Base-by-base conservation (phyloP, 2,113 vertebrate genomes). In the Danionella cerebrum region DNA sequence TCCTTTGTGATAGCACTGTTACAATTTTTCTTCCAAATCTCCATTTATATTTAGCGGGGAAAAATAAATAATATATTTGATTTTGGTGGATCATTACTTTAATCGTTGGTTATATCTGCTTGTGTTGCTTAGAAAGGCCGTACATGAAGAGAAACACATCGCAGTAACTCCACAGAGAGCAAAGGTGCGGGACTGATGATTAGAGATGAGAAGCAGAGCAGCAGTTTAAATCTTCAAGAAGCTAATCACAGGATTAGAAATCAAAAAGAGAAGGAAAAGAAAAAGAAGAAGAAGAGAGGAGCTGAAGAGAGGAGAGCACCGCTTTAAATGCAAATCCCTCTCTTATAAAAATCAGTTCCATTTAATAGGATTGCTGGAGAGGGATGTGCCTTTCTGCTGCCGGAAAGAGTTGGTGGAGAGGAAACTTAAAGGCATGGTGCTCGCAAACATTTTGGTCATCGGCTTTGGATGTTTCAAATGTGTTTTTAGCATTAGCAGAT, bases 241-340 rank as follows among this genome's bases (percentile, higher is more conserved):
- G 69, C 65, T 72, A 76, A 76, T 76, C 73, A 59, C 44, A 29
- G 62, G 72, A 65, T 69, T 71, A 63, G 31, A 33, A 36, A 16
- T 18, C 60, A n/a, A 29, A 35, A 50, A 42, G 53, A 45, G 59
- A 39, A 38, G n/a, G n/a, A n/a, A n/a, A n/a, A n/a, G n/a, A n/a
- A 29, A 35, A 50, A 42, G 53, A 45, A 53, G 31, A 38, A 24
- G 65, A 44, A 45, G 29, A 21, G 52, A 9, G 16, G 36, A 35
- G 58, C n/a, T n/a, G n/a, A 39, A 35, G 47, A 79, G 67, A 76
- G 70, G 78, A 72, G 79, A 71, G 36, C 70, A 78, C 77, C 83
- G 83, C 79, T 90, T 90, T 86, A 90, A 89, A 90, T 90, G 87
- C 88, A 89, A 90, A 90, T 90, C 88, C 86, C 80, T 80, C 83